phyloP scores from a whole-genome alignment of 2,113 vertebrate genomes.

The Fregetta grallaria region DNA sequence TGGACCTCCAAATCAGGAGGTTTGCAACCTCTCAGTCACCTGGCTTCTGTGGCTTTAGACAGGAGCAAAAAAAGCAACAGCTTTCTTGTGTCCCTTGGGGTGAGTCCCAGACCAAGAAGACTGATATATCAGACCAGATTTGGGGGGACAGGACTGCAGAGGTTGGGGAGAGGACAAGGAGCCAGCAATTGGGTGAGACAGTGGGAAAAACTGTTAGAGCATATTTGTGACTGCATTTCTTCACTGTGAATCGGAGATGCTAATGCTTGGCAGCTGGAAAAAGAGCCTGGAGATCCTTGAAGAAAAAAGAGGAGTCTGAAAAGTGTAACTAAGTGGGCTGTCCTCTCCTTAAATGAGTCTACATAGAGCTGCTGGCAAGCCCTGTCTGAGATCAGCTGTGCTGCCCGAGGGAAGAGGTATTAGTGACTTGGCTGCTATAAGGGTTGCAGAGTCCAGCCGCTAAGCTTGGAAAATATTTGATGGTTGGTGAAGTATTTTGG shows the following conservation, averaged over 20 bases:
- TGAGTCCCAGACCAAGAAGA: background rate
- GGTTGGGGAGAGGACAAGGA: background rate
- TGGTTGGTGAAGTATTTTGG: constrained; percentile 16
- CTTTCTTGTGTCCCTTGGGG: background rate
- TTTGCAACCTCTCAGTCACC: background rate
- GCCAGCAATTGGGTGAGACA: background rate
- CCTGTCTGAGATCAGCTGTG: constrained; percentile 43
- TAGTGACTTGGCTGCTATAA: constrained; percentile 43
- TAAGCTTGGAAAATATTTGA: constrained; percentile 53
- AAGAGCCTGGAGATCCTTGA: background rate
- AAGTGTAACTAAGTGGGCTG: background rate
- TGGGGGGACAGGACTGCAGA: background rate
- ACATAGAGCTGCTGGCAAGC: constrained; percentile 18
- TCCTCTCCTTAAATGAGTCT: background rate
- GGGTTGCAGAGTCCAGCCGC: constrained; percentile 3
- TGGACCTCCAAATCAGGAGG: background rate
- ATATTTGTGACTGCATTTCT: background rate
- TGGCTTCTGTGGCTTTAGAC: background rate
- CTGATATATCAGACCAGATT: background rate
- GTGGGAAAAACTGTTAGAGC: background rate
- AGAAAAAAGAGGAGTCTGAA: background rate
- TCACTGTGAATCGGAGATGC: background rate
- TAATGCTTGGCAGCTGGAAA: background rate
- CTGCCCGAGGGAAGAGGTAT: constrained; percentile 39
- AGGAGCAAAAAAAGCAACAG: background rate